Conservation (phyloP, 2,888 invertebrate species). For the Boloria selene region DNA sequence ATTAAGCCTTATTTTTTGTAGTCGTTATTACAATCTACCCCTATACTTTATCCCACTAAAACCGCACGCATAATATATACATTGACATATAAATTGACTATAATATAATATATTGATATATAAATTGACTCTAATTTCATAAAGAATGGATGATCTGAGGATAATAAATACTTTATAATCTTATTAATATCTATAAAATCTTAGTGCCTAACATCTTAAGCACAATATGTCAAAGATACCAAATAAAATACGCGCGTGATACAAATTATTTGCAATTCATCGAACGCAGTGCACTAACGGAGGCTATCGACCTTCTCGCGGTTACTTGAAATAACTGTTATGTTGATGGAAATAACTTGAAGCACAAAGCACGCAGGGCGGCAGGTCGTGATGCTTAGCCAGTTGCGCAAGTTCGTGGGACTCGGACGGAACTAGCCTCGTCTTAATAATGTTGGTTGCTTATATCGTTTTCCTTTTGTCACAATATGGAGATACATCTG, state of each 20-base stretch:
- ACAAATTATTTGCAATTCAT: slow-evolving; percentile 55
- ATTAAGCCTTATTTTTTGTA: no score
- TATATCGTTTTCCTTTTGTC: slow-evolving; percentile 26
- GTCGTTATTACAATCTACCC: no score
- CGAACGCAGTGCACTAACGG: slow-evolving; percentile 65
- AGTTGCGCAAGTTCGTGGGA: slow-evolving; percentile 62
- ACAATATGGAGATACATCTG: slow-evolving; percentile 49
- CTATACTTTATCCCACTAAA: no score
- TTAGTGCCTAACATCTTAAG: no score
- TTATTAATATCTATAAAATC: no score
- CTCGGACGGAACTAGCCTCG: slow-evolving; percentile 51
- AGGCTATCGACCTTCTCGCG: slow-evolving; percentile 80
- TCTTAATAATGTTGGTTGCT: slow-evolving; percentile 33
- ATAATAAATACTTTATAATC: no score
- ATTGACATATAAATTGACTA: no score
- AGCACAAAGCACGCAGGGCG: slow-evolving; percentile 63
- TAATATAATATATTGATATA: no score
- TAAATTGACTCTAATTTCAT: no score
- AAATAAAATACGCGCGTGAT: neutral
- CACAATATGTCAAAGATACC: no score
- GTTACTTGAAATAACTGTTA: slow-evolving; percentile 80
- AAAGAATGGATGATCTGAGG: no score
- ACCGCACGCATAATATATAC: no score
- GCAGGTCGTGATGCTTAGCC: slow-evolving; percentile 50
- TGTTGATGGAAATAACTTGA: slow-evolving; percentile 77